Base-by-base conservation (phyloP, 2,888 invertebrate species). In the Dorcus hopei region DNA sequence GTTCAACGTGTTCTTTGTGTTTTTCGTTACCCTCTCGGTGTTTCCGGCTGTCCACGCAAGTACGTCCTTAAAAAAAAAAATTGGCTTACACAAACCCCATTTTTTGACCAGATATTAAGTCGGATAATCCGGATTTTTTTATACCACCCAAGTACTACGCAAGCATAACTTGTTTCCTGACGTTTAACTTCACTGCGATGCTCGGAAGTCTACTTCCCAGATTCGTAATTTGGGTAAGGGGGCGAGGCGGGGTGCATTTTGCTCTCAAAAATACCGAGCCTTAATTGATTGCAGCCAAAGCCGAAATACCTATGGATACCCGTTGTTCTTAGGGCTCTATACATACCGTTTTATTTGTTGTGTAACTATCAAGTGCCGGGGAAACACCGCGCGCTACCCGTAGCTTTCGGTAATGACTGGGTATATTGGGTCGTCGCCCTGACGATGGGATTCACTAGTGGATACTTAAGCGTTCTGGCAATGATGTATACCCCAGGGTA, bases 401-500 rank as follows among this genome's bases (percentile, higher is more conserved):
- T 97, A n/a, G 74, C 86, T 11, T 85, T 97, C 49, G 77, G 80
- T 41, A 77, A 80, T 40, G 97, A 98, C 75, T 93, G 87, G 85
- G 80, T 81, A 7, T 97, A 91, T 78, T 91, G 94, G 85, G 68
- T 80, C 3, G 84, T 88, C 9, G 88, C 87, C 0, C 80, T 88
- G 0, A 70, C 91, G 1, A 83, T 97, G 82, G 95, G 94, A 6
- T 83, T 95, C 70, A 90, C 89, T 53, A 93, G 93, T 41, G 98
- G 99, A 0, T 98, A 99, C 75, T 90, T 89, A 68, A 95, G 94
- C 75, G 93, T 94, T 23, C 79, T 95, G 19, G 89, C 87, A 50
- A 95, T 96, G 95, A 95, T 95, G 93, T 95, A 93, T 79, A 89
- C 92, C 52, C 89, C 93, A 43, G 85, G 88, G 94, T 94, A 79